A percentile compares a stretch with the other conserved stretches of the same genome.
Evolutionary conservation across 1,140 invertebrate genomes (phyloP).

Genomic region (Monomorium pharaonis): DNA sequence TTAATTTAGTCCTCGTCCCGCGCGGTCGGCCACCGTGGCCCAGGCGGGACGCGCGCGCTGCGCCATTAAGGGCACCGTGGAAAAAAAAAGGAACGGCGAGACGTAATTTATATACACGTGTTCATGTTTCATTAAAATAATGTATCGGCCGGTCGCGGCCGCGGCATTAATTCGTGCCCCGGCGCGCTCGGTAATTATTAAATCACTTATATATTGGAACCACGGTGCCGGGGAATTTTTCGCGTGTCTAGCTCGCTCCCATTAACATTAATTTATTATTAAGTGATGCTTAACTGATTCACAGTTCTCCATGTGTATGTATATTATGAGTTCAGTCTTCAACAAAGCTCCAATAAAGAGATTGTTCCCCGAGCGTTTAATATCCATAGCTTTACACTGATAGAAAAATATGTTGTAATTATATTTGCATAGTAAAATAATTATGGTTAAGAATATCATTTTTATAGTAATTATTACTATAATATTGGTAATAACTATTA

Average conservation of each 20-base stretch:
- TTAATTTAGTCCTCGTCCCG: slow-evolving; percentile 72
- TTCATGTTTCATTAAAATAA: slow-evolving; percentile 68
- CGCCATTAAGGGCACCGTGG: slow-evolving; percentile 66
- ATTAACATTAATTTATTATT: slow-evolving; percentile 45
- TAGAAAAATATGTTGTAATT: no score
- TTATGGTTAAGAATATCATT: neutral
- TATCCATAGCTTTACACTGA: no score
- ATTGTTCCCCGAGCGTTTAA: neutral
- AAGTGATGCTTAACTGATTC: neutral
- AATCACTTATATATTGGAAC: slow-evolving; percentile 44
- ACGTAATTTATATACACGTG: slow-evolving; percentile 68
- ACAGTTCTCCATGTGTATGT: neutral
- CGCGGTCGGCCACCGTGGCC: slow-evolving; percentile 51
- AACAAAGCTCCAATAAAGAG: neutral
- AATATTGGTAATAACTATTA: no score
- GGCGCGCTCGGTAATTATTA: slow-evolving; percentile 53
- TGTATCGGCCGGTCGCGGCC: slow-evolving; percentile 59
- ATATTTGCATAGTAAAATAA: neutral
- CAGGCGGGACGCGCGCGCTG: slow-evolving; percentile 55
- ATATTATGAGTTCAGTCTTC: neutral
- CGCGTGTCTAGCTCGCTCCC: slow-evolving; percentile 12
- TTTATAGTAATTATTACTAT: no score
- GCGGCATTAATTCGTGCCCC: slow-evolving; percentile 64
- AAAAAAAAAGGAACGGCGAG: slow-evolving; percentile 58
- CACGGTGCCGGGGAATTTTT: slow-evolving; percentile 9